phyloP scores from a whole-genome alignment of 1,140 invertebrate genomes.

The Zeugodacus cucurbitae region DNA sequence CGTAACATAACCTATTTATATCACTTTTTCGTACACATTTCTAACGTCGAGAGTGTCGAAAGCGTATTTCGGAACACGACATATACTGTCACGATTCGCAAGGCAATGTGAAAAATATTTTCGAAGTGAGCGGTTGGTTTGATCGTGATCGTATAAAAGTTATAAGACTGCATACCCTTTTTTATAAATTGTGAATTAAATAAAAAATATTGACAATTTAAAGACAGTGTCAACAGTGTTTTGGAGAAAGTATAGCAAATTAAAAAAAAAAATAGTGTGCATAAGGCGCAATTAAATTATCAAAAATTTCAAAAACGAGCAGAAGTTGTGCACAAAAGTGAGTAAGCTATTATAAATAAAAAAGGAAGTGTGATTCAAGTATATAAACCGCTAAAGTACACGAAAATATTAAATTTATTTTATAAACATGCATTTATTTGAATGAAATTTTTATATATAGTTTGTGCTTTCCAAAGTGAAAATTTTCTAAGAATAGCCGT shows the following conservation, averaged over 20 bases:
- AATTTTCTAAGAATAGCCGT: neutral
- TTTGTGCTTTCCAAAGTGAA: neutral
- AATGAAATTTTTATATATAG: neutral
- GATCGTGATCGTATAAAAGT: neutral
- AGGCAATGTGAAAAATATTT: slow-evolving; percentile 5
- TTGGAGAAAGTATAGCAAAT: neutral
- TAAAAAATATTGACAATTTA: neutral
- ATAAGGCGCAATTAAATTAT: neutral
- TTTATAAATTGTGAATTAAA: neutral
- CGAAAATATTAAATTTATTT: neutral
- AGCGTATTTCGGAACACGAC: neutral
- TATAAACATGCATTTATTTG: neutral
- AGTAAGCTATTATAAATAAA: neutral
- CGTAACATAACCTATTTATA: neutral
- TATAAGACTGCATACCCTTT: neutral
- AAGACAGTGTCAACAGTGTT: neutral
- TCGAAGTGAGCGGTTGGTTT: slow-evolving; percentile 26
- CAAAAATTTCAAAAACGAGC: neutral
- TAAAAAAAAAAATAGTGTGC: neutral
- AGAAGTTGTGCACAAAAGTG: slow-evolving; percentile 1
- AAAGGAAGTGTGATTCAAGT: neutral
- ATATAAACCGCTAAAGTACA: neutral
- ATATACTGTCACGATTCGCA: neutral
- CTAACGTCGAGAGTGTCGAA: neutral
- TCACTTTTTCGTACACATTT: neutral